A percentile compares a stretch with the other conserved stretches of the same genome.
phyloP scores from a whole-genome alignment of 2,888 invertebrate genomes.

The Dicroscelio sp. region DNA sequence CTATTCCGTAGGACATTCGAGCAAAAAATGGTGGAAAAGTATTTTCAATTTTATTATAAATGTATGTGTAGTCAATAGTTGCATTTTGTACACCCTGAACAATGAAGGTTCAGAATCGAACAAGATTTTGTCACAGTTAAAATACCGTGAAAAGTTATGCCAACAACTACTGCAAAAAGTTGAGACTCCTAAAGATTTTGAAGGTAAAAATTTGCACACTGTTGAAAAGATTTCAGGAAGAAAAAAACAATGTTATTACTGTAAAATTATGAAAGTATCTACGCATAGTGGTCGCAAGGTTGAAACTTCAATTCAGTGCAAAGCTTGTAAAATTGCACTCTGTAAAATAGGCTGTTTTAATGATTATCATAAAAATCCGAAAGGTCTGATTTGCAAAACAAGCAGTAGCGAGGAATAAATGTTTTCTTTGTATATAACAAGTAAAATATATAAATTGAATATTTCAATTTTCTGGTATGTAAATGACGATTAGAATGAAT shows the following conservation, averaged over 20 bases:
- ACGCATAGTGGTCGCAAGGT: background rate
- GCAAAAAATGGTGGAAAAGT: constrained; percentile 52
- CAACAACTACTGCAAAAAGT: constrained; percentile 20
- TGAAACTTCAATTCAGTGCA: constrained; percentile 30
- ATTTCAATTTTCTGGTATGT: no score
- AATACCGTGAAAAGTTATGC: background rate
- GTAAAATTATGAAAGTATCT: background rate
- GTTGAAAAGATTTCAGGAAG: background rate
- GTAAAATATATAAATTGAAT: no score
- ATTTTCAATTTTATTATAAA: constrained; percentile 38
- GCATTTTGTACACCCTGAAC: constrained; percentile 26
- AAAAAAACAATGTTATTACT: constrained; percentile 8
- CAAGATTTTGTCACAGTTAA: background rate
- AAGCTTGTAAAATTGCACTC: constrained; percentile 13
- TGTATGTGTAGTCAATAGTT: constrained; percentile 35
- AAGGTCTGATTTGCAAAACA: no score
- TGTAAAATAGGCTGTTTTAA: background rate
- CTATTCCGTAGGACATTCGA: background rate
- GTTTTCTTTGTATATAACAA: no score
- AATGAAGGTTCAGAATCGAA: background rate
- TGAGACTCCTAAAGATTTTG: no score
- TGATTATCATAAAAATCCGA: background rate
- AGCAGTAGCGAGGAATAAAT: no score
- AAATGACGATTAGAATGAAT: no score
- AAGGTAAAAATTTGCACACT: background rate